Evolutionary conservation across 1,140 invertebrate genomes (phyloP).

Genomic region (Aleiodes sp.): DNA sequence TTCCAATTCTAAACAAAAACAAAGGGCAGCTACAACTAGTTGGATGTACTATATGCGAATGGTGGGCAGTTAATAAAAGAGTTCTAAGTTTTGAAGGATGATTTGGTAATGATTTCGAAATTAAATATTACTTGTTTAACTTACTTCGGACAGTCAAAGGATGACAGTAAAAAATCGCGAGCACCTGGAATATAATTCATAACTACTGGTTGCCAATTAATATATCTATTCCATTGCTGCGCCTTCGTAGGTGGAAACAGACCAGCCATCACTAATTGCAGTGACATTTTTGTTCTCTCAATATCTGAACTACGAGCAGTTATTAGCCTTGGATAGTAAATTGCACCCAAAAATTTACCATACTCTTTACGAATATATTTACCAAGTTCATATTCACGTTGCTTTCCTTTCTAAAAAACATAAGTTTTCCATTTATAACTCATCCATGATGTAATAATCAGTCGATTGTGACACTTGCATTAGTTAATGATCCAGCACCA

Average conservation of each 20-base stretch:
- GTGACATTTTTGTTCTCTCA: conserved; percentile 68
- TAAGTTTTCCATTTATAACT: not conserved
- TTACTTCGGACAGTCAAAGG: conserved; percentile 3
- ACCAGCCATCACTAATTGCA: conserved; percentile 53
- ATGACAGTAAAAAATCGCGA: not conserved
- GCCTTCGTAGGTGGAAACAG: conserved; percentile 50
- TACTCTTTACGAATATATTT: conserved; percentile 58
- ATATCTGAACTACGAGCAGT: conserved; percentile 68
- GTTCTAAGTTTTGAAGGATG: conserved; percentile 68
- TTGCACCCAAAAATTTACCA: conserved; percentile 55
- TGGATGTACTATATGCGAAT: too few species aligned
- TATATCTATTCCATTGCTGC: conserved; percentile 46
- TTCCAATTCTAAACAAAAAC: too few species aligned
- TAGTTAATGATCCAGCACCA: conserved; percentile 43
- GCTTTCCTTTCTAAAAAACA: conserved; percentile 56
- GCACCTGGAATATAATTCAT: not conserved
- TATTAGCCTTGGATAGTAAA: conserved; percentile 60
- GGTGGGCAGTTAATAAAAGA: conserved; percentile 27
- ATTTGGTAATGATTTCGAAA: conserved; percentile 74
- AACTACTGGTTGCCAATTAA: conserved; percentile 57
- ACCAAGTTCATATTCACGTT: conserved; percentile 61
- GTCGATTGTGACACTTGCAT: conserved; percentile 1
- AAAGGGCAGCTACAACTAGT: too few species aligned
- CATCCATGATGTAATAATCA: not conserved
- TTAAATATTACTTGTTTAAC: conserved; percentile 61